Percentiles rank a stretch among this genome's conserved stretches.
Evolutionary conservation across 1,140 invertebrate genomes (phyloP).

Genomic region (Pseudobourletiella spinata): DNA sequence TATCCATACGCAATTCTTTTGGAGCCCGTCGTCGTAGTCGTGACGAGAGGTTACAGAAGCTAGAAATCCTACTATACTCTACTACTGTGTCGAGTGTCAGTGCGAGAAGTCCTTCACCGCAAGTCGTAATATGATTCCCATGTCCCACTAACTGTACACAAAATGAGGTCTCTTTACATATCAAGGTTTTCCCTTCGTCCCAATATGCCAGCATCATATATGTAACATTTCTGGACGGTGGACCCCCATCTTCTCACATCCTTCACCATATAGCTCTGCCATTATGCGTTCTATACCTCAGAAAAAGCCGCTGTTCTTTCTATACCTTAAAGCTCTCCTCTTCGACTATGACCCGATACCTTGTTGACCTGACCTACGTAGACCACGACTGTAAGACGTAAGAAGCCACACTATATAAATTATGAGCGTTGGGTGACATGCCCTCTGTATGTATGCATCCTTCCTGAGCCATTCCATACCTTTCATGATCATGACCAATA

Average conservation of each 20-base stretch:
- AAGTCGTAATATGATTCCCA: not conserved
- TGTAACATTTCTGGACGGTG: too few species aligned
- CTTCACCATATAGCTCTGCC: too few species aligned
- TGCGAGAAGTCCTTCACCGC: not conserved
- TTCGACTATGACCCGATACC: too few species aligned
- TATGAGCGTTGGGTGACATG: too few species aligned
- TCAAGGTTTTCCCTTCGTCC: not conserved
- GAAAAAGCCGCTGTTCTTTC: too few species aligned
- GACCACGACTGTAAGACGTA: too few species aligned
- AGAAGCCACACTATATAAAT: too few species aligned
- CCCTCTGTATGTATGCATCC: not conserved
- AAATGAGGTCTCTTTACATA: not conserved
- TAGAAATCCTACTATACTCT: not conserved
- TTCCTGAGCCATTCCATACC: not conserved
- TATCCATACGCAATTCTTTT: conserved; percentile 7
- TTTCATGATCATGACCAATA: not conserved
- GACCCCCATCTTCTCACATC: too few species aligned
- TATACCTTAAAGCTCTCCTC: too few species aligned
- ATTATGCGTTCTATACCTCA: too few species aligned
- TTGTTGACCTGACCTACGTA: too few species aligned
- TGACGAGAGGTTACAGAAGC: not conserved
- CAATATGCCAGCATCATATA: too few species aligned
- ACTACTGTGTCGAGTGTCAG: not conserved
- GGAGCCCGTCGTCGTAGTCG: not conserved
- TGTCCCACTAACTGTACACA: not conserved